Evolutionary conservation across 1,140 invertebrate genomes (phyloP), one percentile per base, ranked within the genome.

Genomic region (Drosophila sturtevanti): DNA sequence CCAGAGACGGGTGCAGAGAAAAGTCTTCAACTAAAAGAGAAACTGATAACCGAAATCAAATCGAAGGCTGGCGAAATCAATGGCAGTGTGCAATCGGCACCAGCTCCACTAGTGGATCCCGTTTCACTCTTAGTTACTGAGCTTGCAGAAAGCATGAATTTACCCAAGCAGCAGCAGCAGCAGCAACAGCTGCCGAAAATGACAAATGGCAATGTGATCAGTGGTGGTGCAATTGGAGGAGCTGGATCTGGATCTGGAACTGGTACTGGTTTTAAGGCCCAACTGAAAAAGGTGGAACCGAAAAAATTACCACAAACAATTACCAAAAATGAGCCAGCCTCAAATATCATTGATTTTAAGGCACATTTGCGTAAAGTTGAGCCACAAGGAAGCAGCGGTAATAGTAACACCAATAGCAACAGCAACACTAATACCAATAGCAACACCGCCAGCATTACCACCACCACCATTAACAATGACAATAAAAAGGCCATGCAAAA

Each of bases 281-380:
- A 95, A 75, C 79, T 96, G 11, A 96, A 96, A 77, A 95, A 95
- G 78, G 94, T 95, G 10, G 95, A 95, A 31, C 94, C 93, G 0
- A 93, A 93, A 73, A 93, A 94, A 72, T 92, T 93, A 66, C 86
- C 79, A 51, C 76, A 74, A 64, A 72, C 92, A 0, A 91, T 92
- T 18, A 94, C 94, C 75, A 93, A 94, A 27, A 92, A 93, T 1
- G 93, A 93, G 66, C 93, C 93, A 52, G 51, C 74, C 11, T 81
- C 92, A 3, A 94, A 94, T 41, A 96, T 97, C 68, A 96, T 96
- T 34, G 96, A 97, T 91, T 96, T 97, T 68, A 97, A 97, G 87
- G 96, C 97, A 0, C 94, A 96, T 68, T 92, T 98, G 77, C 94
- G 97, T 86, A 97, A 97, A 93, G 96, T 97, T 0, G 96, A 97